Evolutionary conservation across 2,888 invertebrate species (phyloP), one percentile per base, ranked within the genome.

Genomic region (Melinaea menophilus): DNA sequence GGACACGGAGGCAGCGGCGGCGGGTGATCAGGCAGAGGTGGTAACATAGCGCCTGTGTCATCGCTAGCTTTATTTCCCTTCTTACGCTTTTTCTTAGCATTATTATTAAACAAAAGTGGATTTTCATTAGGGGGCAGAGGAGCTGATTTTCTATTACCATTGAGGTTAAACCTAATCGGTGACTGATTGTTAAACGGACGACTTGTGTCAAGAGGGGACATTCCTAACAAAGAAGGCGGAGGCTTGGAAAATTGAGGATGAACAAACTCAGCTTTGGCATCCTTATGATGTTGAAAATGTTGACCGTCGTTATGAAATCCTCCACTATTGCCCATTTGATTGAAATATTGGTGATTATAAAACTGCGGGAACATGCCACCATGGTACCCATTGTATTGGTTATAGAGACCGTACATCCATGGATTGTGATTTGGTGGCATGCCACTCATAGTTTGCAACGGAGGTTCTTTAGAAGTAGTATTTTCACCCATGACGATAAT

Each of bases 1-100:
- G 92, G 89, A 61, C 92, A 85, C 0, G 92, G 92, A 7, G 92
- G 91, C 63, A 91, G 79, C 11, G 89, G 88, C 5, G 92, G 91
- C 35, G 92, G 91, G 69, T 91, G 88, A 41, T 91, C 86, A n/a
- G 93, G 92, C 67, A 92, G 88, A 2, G 94, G 93, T 45, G 93
- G 93, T 65, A 76, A 67, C 54, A 71, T 71, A 71, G 70, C 71
- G 34, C 69, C 68, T 65, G 82, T 79, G 72, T 88, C 88, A 59
- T 88, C 86, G 75, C 88, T 92, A 71, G 92, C 92, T 77, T 93
- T 93, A 75, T 94, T 95, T 68, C 72, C 74, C 71, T 94, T 93
- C 85, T 95, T 95, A 60, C 95, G 93, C 79, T 95, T 95, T 86
- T 95, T 95, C 88, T 95, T 95, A 1, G 92, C 92, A 63, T 92